Conservation (phyloP, 2,888 invertebrate genomes). For the Orchestes rusci region DNA sequence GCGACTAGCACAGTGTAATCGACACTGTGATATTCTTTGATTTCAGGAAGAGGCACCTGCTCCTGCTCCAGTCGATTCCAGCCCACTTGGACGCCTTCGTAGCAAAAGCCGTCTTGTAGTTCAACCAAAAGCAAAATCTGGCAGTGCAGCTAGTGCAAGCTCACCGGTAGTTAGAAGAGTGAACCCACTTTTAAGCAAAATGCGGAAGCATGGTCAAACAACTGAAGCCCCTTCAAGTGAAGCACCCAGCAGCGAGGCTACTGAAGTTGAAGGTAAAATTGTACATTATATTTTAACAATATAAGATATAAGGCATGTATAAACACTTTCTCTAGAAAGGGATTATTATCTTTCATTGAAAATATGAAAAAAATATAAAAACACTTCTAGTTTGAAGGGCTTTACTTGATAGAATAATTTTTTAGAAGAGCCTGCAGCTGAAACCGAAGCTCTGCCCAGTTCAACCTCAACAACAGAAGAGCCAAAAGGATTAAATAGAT, state of each 20-base stretch:
- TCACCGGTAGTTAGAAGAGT: conserved; percentile 50
- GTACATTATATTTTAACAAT: too few relatives aligned
- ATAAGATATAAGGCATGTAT: too few relatives aligned
- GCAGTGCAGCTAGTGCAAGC: conserved; percentile 38
- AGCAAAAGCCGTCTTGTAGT: conserved; percentile 46
- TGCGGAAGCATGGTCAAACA: conserved; percentile 41
- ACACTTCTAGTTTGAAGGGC: too few relatives aligned
- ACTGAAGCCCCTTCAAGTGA: conserved; percentile 38
- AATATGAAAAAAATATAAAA: too few relatives aligned
- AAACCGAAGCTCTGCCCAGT: conserved; percentile 29
- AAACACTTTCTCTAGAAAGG: too few relatives aligned
- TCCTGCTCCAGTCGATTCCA: conserved; percentile 36
- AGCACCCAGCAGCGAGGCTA: conserved; percentile 21
- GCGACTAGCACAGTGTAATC: too few relatives aligned
- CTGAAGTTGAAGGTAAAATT: conserved; percentile 17
- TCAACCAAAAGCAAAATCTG: conserved; percentile 45
- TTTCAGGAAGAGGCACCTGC: conserved; percentile 34
- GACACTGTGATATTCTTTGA: too few relatives aligned
- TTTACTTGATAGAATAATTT: too few relatives aligned
- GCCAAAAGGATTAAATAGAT: conserved; percentile 58
- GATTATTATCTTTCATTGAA: too few relatives aligned
- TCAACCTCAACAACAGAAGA: conserved; percentile 41
- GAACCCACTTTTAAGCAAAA: conserved; percentile 49
- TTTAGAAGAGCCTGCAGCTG: conserved; percentile 32
- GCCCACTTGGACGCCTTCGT: conserved; percentile 41